phyloP scores from a whole-genome alignment of 2,113 vertebrate genomes.

The Colinus virginianus region DNA sequence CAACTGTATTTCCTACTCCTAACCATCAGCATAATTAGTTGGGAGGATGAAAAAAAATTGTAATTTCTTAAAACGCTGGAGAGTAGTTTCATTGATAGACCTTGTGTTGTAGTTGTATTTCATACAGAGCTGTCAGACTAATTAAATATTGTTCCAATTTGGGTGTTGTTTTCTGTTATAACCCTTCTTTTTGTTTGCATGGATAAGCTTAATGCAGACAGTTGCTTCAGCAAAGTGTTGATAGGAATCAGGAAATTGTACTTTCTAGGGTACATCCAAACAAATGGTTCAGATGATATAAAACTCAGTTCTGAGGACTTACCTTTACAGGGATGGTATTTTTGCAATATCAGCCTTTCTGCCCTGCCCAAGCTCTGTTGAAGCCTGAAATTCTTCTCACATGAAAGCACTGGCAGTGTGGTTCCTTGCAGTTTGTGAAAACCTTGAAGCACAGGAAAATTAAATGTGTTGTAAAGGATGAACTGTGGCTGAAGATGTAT shows the following conservation, averaged over 20 bases:
- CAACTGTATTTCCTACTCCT: background rate
- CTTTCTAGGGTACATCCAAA: background rate
- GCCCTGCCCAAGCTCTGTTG: background rate
- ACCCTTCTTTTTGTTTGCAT: fast-evolving
- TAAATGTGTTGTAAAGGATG: too few relatives aligned
- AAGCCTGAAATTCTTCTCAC: background rate
- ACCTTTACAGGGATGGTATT: background rate
- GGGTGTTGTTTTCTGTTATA: background rate
- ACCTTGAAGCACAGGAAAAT: background rate
- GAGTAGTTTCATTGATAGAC: background rate
- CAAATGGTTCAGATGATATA: background rate
- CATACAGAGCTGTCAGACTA: background rate
- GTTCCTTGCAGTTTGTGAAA: background rate
- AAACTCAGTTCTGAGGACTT: background rate
- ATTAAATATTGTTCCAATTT: background rate
- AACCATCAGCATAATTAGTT: background rate
- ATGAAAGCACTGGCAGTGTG: too few relatives aligned
- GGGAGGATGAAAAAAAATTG: background rate
- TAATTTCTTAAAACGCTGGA: background rate
- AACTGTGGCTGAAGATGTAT: background rate
- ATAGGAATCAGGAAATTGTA: background rate
- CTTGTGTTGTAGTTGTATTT: background rate
- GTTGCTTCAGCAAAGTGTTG: background rate
- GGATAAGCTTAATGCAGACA: background rate
- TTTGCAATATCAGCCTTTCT: background rate